Base-by-base conservation (phyloP, 2,888 invertebrate genomes). In the Choreutis nemorana region DNA sequence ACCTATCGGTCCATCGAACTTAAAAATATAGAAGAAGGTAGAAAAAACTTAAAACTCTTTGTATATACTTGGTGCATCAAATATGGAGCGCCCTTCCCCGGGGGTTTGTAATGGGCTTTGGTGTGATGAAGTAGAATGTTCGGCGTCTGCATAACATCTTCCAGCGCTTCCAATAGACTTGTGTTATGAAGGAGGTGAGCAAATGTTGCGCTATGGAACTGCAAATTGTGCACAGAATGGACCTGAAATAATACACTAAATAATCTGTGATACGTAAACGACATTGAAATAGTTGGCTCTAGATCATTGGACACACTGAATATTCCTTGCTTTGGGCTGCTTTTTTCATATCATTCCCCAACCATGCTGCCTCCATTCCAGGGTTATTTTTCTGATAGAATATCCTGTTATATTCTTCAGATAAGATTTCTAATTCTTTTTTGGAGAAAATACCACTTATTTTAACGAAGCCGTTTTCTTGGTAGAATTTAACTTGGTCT, bases 41-140 rank as follows among this genome's bases (percentile, higher is more conserved):
- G n/a, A n/a, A n/a, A n/a, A n/a, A n/a, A n/a, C n/a, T n/a, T n/a
- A n/a, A n/a, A n/a, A n/a, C n/a, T n/a, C n/a, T n/a, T n/a, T n/a
- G n/a, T n/a, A n/a, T n/a, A n/a, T n/a, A 56, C 59, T 49, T 63
- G 63, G 37, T 81, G 81, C 66, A 80, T 75, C 7, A 77, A 57
- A 33, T 72, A 81, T 0, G 79, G 73, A 1, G 78, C 70, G 3
- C 81, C 81, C 13, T 65, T 68, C 28, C 62, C 65, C 2, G 79
- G 73, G 3, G 80, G 80, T 33, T 81, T 81, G 14, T 65, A 45
- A 31, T 81, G 80, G 2, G 81, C 80, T 42, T 80, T 81, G 1
- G 79, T 81, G 41, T 81, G 80, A 42, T 81, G 81, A 6, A 81
- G 50, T 6, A 78, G 44, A 26, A 81, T 67, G 39, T 80, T 62